Evolutionary conservation across 2,888 invertebrate genomes (phyloP).

Genomic region (Acanthococcus lagerstroemiae): DNA sequence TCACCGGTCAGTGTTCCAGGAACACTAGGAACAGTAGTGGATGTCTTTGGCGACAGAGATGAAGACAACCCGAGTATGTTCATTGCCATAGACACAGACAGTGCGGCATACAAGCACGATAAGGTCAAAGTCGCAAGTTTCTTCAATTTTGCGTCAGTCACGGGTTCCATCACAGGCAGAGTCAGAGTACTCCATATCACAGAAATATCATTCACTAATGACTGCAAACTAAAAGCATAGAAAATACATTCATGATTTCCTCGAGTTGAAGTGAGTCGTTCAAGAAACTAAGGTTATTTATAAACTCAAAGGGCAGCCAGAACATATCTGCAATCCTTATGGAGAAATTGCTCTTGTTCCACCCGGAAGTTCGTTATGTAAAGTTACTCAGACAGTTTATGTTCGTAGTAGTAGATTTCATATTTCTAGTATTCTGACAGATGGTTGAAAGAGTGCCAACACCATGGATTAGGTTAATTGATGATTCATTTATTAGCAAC

Average conservation of each 20-base stretch:
- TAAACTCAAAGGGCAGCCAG: no score
- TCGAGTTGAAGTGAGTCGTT: no score
- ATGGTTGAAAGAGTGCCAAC: no score
- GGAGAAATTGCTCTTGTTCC: no score
- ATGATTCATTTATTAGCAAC: no score
- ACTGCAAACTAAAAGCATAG: constrained; percentile 53
- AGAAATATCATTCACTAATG: constrained; percentile 71
- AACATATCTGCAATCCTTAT: no score
- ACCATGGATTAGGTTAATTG: no score
- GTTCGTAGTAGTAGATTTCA: no score
- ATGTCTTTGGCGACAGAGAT: constrained; percentile 49
- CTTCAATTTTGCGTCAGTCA: constrained; percentile 70
- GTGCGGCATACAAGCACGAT: constrained; percentile 60
- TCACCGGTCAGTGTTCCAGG: not conserved
- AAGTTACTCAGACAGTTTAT: no score
- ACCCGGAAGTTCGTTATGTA: no score
- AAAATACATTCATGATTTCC: constrained; percentile 2
- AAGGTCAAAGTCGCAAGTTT: constrained; percentile 72
- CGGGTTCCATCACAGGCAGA: constrained; percentile 76
- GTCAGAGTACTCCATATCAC: constrained; percentile 74
- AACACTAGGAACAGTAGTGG: constrained; percentile 33
- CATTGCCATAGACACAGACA: constrained; percentile 38
- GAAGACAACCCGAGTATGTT: constrained; percentile 38
- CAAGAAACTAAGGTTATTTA: no score
- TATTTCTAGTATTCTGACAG: no score